Base-by-base conservation (phyloP, 2,797 vertebrate species). In the Lithobates pipiens region DNA sequence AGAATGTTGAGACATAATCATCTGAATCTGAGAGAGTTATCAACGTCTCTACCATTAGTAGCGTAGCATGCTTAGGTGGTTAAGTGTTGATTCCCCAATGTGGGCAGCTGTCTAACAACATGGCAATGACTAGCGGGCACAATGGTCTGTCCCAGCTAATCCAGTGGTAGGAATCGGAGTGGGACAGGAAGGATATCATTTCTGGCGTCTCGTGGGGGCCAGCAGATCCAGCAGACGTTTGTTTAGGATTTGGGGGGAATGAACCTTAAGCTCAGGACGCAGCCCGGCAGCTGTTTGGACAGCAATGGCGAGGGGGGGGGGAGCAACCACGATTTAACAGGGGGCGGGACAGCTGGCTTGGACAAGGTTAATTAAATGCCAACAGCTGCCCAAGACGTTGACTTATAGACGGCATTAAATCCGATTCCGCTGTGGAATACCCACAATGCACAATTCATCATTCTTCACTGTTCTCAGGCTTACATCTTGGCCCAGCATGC, bases 181-280 rank as follows among this genome's bases (percentile, higher is more conserved):
- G 80, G 80, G 67, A 42, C 68, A 77, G 80, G 74, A 79, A 83
- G 70, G 69, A 63, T 87, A 54, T 83, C 75, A 87, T 83, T 76
- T 76, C 76, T 84, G 86, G 86, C 81, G 81, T 87, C 85, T 84
- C 71, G 57, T 27, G 71, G 76, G 75, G 81, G 81, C 70, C 63
- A 44, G 76, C 81, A 46, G 81, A 84, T 87, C 71, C 71, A 29
- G 61, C 81, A 87, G 81, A 84, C 86, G 86, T 80, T 87, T 87
- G 81, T 87, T 83, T 83, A 87, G 86, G 86, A 87, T 87, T 87
- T 87, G 86, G 85, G 86, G 80, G 80, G 57, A 65, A 80, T 87
- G 86, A 83, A 34, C 81, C 71, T 84, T 87, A 87, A 87, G 81
- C 86, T 80, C 76, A 21, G 76, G 71, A 87, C 57, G 81, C 81